Evolutionary conservation across 2,888 invertebrate species (phyloP), one percentile per base, ranked within the genome.

Genomic region (Pegoplata infirma): DNA sequence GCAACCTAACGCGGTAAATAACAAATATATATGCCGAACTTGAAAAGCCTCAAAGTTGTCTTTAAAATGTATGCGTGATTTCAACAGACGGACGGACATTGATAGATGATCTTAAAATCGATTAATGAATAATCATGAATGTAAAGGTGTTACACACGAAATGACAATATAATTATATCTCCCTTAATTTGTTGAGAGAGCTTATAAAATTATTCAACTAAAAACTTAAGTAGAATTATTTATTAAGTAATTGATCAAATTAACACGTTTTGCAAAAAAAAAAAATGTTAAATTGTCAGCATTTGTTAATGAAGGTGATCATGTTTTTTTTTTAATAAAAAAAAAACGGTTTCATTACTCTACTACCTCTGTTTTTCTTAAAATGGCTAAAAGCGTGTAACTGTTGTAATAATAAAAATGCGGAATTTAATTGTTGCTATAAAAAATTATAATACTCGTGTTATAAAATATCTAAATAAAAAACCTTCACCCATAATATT

Each of bases 221-320:
- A n/a, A n/a, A n/a, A n/a, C n/a, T n/a, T n/a, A n/a, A n/a, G n/a
- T n/a, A n/a, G n/a, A n/a, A n/a, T n/a, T n/a, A 28, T 53, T 55
- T 68, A 23, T 58, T 46, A 32, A 28, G 7, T 51, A 58, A 67
- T 61, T 47, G 23, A 49, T 68, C 14, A 55, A 40, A 55, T 63
- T 68, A 25, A 53, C 12, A 74, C 59, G 5, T 61, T 16, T 55
- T 40, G 23, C 23, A 46, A 49, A 49, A 56, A 40, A 25, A 47
- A 63, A 63, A 49, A 49, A 17, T 32, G 5, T 17, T 10, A 23
- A 51, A 51, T n/a, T 14, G 10, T 16, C n/a, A 46, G 25, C 16
- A 2, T 21, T 55, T 12, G n/a, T n/a, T 36, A 66, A 14, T 51
- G 47, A 74, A 67, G 59, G 61, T 68, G 36, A 68, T 16, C 40